Evolutionary conservation across 2,113 vertebrate genomes (phyloP).

Genomic region (Suncus etruscus): DNA sequence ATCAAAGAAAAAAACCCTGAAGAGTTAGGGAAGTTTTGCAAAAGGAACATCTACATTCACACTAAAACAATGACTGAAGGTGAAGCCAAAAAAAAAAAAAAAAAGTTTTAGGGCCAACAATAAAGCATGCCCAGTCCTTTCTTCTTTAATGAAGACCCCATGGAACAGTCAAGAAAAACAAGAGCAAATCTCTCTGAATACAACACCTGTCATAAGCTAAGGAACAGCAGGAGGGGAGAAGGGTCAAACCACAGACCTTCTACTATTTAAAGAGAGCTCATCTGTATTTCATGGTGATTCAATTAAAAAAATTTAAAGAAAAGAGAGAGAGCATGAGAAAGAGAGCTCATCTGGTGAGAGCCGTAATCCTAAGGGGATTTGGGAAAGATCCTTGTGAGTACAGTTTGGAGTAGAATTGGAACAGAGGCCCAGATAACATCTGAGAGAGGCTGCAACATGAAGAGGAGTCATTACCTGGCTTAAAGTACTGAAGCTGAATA

Average conservation of each 20-base stretch:
- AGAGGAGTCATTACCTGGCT: neutral
- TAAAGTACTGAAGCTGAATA: neutral
- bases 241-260: neutral
- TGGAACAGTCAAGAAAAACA: neutral
- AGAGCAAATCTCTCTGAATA: neutral
- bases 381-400: neutral
- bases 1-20: slow-evolving; percentile 10
- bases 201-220: neutral
- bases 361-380: neutral
- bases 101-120: neutral
- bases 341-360: neutral
- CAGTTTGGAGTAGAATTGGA: neutral
- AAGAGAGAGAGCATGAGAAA: no score
- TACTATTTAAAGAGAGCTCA: neutral
- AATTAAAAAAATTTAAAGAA: no score
- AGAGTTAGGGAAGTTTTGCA: neutral
- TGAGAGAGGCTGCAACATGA: neutral
- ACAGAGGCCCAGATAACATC: neutral
- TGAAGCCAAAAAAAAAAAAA: neutral
- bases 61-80: neutral
- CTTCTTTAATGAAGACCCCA: neutral
- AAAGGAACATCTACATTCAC: neutral
- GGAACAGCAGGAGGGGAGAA: neutral
- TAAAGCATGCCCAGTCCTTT: neutral
- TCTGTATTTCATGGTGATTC: no score